Conservation (phyloP, 2,888 invertebrate genomes). For the Apeira syringaria region DNA sequence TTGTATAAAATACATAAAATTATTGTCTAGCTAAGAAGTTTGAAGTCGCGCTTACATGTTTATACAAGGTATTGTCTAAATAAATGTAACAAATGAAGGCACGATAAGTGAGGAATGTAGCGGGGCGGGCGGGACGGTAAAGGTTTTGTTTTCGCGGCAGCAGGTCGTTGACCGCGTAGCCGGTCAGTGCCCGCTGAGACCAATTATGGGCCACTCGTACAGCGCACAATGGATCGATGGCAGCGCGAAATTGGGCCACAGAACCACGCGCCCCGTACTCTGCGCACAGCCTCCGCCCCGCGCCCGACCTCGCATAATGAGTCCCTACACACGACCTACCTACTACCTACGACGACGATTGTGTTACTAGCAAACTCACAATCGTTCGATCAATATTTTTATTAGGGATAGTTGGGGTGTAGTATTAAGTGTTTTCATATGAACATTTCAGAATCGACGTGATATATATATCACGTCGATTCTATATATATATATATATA, state of each 20-base stretch:
- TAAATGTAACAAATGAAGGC: conserved; percentile 23
- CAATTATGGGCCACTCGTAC: conserved; percentile 84
- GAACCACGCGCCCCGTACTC: conserved; percentile 48
- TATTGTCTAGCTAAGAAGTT: too few species aligned
- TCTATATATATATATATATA: too few species aligned
- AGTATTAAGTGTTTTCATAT: too few species aligned
- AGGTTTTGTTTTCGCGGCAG: conserved; percentile 79
- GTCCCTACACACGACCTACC: conserved; percentile 2
- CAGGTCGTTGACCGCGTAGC: conserved; percentile 73
- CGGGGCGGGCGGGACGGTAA: conserved; percentile 43
- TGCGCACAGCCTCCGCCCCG: conserved; percentile 41
- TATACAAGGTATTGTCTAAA: background rate
- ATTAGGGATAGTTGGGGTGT: too few species aligned
- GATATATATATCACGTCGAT: too few species aligned
- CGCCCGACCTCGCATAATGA: conserved; percentile 36
- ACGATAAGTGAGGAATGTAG: conserved; percentile 37
- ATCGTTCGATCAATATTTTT: too few species aligned
- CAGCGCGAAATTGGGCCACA: conserved; percentile 79
- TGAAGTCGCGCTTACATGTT: too few species aligned
- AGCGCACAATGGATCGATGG: conserved; percentile 84
- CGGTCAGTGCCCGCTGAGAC: conserved; percentile 82
- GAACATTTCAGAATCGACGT: too few species aligned
- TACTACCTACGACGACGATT: too few species aligned
- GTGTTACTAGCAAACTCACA: too few species aligned
- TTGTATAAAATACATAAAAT: too few species aligned